Evolutionary conservation across 2,888 invertebrate species (phyloP).

Genomic region (Drosophila cognata): DNA sequence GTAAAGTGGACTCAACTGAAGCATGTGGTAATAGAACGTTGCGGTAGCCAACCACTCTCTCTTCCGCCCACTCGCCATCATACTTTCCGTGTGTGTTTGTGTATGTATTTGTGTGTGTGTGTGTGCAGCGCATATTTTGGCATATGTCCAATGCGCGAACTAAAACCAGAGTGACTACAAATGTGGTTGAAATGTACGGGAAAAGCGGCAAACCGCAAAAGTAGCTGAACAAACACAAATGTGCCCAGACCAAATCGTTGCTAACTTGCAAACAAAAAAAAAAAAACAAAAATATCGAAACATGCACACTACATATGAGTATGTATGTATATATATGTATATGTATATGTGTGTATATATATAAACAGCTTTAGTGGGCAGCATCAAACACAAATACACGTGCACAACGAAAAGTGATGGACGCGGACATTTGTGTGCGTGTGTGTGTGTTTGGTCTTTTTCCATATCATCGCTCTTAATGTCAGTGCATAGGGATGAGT

Average conservation of each 20-base stretch:
- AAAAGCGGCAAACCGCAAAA: constrained; percentile 83
- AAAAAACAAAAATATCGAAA: constrained; percentile 12
- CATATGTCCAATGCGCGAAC: constrained; percentile 66
- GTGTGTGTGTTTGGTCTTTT: constrained; percentile 6
- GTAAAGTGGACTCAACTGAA: constrained; percentile 53
- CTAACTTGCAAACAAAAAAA: constrained; percentile 23
- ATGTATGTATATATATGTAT: neutral
- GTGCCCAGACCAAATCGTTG: constrained; percentile 70
- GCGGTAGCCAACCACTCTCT: constrained; percentile 9
- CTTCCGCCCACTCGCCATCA: neutral
- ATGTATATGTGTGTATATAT: neutral
- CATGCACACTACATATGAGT: neutral
- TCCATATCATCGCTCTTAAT: constrained; percentile 10
- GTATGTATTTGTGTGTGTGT: neutral
- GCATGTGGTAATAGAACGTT: constrained; percentile 47
- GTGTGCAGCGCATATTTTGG: constrained; percentile 51
- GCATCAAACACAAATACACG: constrained; percentile 54
- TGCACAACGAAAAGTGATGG: constrained; percentile 55
- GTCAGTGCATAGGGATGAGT: constrained; percentile 31
- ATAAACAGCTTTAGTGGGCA: constrained; percentile 24
- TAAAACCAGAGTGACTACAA: constrained; percentile 70
- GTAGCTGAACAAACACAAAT: constrained; percentile 82
- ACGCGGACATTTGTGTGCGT: constrained; percentile 47
- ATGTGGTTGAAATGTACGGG: constrained; percentile 78
- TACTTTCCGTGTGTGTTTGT: neutral